Conservation (phyloP, 2,888 invertebrate species). For the Nipponacmea schrenckii region DNA sequence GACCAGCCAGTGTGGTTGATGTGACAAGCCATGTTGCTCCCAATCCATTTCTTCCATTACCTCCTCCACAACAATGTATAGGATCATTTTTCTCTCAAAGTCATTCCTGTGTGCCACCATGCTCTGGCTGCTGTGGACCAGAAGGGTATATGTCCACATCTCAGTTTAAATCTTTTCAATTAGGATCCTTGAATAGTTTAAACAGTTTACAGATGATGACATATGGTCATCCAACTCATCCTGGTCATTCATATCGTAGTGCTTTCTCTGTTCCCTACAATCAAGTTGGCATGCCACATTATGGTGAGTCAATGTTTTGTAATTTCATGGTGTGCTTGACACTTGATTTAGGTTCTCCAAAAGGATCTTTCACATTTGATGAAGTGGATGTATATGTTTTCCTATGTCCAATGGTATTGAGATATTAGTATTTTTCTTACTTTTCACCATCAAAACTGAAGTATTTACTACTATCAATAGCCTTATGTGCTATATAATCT, state of each 20-base stretch:
- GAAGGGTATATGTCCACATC: conserved; percentile 33
- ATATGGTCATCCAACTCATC: conserved; percentile 35
- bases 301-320: conserved; percentile 22
- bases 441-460: too few species aligned
- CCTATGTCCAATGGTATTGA: too few species aligned
- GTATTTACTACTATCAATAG: too few species aligned
- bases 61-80: conserved; percentile 2
- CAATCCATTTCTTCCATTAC: conserved; percentile 17
- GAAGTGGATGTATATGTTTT: neutral
- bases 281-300: conserved; percentile 34
- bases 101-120: conserved; percentile 23
- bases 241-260: conserved; percentile 41
- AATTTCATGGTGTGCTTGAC: neutral
- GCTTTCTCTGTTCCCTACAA: conserved; percentile 48
- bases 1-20: conserved; percentile 32
- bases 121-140: conserved; percentile 21
- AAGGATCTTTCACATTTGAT: neutral
- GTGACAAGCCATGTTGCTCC: conserved; percentile 21
- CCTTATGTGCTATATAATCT: too few species aligned
- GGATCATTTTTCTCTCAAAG: conserved; percentile 16
- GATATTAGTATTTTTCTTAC: too few species aligned
- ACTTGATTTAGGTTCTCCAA: neutral
- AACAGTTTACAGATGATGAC: conserved; percentile 34
- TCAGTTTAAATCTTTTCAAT: conserved; percentile 49
- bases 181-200: conserved; percentile 44